These are phyloP conservation scores for Speoplatyrhinus poulsoni DNA, from an alignment of 2,113 vertebrate genomes.

Conservation along the genomic window DNA sequence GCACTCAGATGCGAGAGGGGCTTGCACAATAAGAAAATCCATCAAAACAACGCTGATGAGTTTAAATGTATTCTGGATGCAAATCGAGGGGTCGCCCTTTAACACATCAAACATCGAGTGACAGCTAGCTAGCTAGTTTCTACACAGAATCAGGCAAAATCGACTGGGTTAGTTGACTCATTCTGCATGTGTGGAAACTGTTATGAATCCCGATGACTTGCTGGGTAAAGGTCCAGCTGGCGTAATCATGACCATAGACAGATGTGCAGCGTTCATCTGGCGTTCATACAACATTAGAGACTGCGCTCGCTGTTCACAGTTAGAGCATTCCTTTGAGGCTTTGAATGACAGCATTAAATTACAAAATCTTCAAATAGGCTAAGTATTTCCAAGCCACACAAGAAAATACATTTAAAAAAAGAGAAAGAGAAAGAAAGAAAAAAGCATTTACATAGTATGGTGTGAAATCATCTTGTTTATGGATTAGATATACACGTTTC, in stretches of 20 bases:
- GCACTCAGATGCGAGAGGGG: too few relatives aligned
- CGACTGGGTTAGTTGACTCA: background rate
- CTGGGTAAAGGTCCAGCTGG: background rate
- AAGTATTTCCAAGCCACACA: background rate
- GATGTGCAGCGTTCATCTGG: slow-evolving; percentile 33
- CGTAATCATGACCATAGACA: slow-evolving; percentile 11
- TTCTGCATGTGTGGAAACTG: background rate
- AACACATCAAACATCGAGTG: too few relatives aligned
- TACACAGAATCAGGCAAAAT: background rate
- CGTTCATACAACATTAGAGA: background rate
- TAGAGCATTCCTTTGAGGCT: background rate
- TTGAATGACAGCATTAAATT: background rate
- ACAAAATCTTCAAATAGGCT: background rate
- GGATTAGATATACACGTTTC: background rate
- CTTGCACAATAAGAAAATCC: too few relatives aligned
- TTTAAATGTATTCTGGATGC: too few relatives aligned
- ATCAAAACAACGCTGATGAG: too few relatives aligned
- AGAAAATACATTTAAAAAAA: too few relatives aligned
- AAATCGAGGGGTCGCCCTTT: too few relatives aligned
- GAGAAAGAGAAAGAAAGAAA: background rate
- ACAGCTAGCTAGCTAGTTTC: background rate
- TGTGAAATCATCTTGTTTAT: background rate
- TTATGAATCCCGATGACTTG: background rate
- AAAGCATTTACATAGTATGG: background rate
- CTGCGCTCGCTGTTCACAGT: slow-evolving; percentile 1